Conservation (phyloP, 92 coral and sea anemone genomes). For the Umimayanthus kanabou region DNA sequence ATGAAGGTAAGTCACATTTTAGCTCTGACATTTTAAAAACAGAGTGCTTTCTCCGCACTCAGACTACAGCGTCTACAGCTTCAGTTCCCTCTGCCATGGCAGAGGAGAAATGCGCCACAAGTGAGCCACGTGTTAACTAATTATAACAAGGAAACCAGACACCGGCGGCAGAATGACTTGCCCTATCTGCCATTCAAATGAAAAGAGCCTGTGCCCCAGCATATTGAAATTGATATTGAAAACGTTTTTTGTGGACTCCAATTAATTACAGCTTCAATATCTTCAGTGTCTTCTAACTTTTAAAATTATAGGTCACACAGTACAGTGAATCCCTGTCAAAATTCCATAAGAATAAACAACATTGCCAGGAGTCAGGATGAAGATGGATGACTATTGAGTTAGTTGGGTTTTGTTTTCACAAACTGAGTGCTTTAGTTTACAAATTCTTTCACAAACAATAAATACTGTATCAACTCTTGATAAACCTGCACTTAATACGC, state of each 20-base stretch:
- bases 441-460: too few species aligned
- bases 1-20: neutral
- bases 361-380: too few species aligned
- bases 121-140: neutral
- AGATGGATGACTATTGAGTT: too few species aligned
- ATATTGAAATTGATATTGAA: conserved; percentile 1
- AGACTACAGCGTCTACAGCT: too few species aligned
- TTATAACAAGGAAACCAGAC: too few species aligned
- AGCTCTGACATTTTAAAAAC: neutral
- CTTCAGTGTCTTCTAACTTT: conserved; percentile 15
- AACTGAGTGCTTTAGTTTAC: too few species aligned
- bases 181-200: neutral
- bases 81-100: neutral
- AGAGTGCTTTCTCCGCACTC: too few species aligned
- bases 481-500: too few species aligned
- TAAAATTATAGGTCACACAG: conserved; percentile 7
- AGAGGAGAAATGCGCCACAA: neutral
- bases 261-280: neutral
- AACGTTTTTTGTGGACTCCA: neutral
- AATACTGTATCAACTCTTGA: too few species aligned
- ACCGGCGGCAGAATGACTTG: neutral
- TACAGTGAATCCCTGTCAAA: conserved; percentile 5
- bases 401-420: too few species aligned
- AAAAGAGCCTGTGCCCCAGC: neutral
- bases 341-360: too few species aligned